Evolutionary conservation across 2,888 invertebrate genomes (phyloP).

Genomic region (Pedicia rivosa): DNA sequence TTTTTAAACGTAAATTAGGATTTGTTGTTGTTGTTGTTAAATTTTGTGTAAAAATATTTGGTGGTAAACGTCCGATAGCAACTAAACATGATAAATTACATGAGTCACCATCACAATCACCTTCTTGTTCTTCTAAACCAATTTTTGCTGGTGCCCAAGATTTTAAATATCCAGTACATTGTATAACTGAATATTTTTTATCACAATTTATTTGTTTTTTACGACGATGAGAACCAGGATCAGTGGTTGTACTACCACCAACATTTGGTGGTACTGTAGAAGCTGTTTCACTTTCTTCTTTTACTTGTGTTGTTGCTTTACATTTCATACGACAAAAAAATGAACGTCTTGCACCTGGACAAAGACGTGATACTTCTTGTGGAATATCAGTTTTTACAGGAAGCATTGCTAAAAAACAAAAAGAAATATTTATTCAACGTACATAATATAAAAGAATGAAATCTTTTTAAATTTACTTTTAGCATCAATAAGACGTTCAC

Average conservation of each 20-base stretch:
- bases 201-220: slow-evolving; percentile 47
- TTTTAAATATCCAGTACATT: slow-evolving; percentile 86
- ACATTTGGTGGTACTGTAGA: too few relatives aligned
- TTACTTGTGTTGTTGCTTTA: slow-evolving; percentile 44
- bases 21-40: slow-evolving; percentile 31
- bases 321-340: slow-evolving; percentile 91
- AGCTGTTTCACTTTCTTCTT: slow-evolving; percentile 50
- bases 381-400: slow-evolving; percentile 77
- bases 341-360: slow-evolving; percentile 78
- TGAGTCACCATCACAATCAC: slow-evolving; percentile 36
- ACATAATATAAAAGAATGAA: background rate
- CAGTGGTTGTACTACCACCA: slow-evolving; percentile 25
- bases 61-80: slow-evolving; percentile 65
- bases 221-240: slow-evolving; percentile 43
- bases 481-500: slow-evolving; percentile 80
- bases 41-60: slow-evolving; percentile 35
- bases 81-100: slow-evolving; percentile 75
- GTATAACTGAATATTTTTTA: slow-evolving; percentile 74
- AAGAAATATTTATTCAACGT: background rate
- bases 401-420: slow-evolving; percentile 55
- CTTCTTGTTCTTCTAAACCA: slow-evolving; percentile 48
- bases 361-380: slow-evolving; percentile 56
- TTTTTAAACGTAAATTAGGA: slow-evolving; percentile 39
- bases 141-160: slow-evolving; percentile 76
- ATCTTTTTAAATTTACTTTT: slow-evolving; percentile 49